Percentiles rank a stretch among this genome's conserved stretches.
Evolutionary conservation across 2,797 vertebrate species (phyloP).

Genomic region (Pseudochirops cupreus): DNA sequence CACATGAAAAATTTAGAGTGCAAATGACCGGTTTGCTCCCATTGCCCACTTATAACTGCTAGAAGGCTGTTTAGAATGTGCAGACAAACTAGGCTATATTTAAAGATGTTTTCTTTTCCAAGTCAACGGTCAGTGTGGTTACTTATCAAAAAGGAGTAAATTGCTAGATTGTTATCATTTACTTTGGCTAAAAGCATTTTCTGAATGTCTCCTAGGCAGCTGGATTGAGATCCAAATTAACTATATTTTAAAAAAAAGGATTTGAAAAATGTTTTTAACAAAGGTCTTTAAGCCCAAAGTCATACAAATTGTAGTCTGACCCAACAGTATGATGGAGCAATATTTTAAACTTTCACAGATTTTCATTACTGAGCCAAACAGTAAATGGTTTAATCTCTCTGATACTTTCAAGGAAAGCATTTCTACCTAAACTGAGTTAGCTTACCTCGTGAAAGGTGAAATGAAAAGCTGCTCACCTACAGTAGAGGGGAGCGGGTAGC

Average conservation of each 20-base stretch:
- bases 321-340: not conserved
- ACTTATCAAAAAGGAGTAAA: conserved; percentile 46
- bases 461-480: not conserved
- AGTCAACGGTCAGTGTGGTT: conserved; percentile 50
- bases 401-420: not conserved
- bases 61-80: conserved; percentile 29
- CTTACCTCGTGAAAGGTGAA: not conserved
- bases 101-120: conserved; percentile 55
- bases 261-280: conserved; percentile 21
- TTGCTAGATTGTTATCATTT: conserved; percentile 35
- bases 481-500: not conserved
- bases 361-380: not conserved
- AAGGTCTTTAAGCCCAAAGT: not conserved
- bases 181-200: conserved; percentile 55
- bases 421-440: not conserved
- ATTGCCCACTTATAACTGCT: not conserved
- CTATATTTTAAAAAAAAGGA: not conserved
- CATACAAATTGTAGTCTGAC: conserved; percentile 27
- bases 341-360: conserved; percentile 13
- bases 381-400: not conserved
- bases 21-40: conserved; percentile 43
- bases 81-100: not conserved
- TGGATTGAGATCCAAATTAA: conserved; percentile 15
- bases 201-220: conserved; percentile 31
- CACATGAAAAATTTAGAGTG: conserved; percentile 34